Evolutionary conservation across 1,140 invertebrate genomes (phyloP), one percentile per base, ranked within the genome.

Genomic region (Helicoverpa zea): DNA sequence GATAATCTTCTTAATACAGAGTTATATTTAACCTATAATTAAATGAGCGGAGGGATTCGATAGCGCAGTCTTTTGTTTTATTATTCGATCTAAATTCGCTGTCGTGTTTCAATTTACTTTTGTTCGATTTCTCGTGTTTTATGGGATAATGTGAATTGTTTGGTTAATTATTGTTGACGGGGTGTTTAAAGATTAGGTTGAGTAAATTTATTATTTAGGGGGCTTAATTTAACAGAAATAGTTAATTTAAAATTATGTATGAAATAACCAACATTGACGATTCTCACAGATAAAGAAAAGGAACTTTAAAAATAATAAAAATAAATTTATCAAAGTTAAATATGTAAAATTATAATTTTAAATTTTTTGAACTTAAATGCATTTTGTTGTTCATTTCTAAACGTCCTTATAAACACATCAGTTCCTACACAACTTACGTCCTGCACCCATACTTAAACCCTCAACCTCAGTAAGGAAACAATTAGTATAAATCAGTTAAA

Each of bases 1-100:
- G 35, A 43, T 43, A 43, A 43, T 43, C 35, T 63, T 29, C 23
- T 29, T 63, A 63, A 63, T 63, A 35, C 59, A 29, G 18, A 66
- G 49, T 51, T 77, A 77, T 66, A 77, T 77, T 77, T 77, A 77
- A 77, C 75, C 75, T 77, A 77, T 77, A 77, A 77, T 77, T 77
- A 77, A 77, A 77, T 59, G 58, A 49, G 66, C 49, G 75, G 61
- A 18, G 14, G 61, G 59, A 66, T 77, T 77, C 75, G 75, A 77
- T 77, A 77, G 47, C 61, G n/a, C 9, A 7, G 16, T 77, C 75
- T 54, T 77, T 77, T 76, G 74, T 76, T 51, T 51, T 66, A 14
- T 77, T 66, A 49, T 29, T 11, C 61, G 61, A 77, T 77, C 61
- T 77, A 66, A 77, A 51, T 77, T 43, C 61, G 23, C 23, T 29